Conservation (phyloP, 2,797 vertebrate species). For the Parauchenoglanis ngamensis region DNA sequence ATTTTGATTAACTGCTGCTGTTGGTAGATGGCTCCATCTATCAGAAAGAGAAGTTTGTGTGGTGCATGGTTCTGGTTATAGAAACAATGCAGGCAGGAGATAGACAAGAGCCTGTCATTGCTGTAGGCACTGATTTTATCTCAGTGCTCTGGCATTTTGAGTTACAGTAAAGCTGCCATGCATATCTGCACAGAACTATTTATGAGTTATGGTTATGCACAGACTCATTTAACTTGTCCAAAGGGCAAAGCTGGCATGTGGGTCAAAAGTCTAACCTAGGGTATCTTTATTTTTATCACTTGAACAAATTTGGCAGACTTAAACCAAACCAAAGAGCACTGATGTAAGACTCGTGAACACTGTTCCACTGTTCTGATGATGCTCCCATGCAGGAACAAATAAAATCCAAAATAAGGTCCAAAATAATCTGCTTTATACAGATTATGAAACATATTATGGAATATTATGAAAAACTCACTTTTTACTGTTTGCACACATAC, state of each 20-base stretch:
- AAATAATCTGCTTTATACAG: background rate
- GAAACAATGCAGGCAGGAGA: background rate
- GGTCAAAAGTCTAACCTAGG: background rate
- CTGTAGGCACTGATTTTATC: constrained; percentile 8
- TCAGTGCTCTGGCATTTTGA: background rate
- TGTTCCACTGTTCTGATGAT: background rate
- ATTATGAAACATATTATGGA: too few relatives aligned
- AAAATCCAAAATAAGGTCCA: background rate
- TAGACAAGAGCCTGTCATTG: background rate
- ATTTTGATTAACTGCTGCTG: background rate
- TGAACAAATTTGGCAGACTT: background rate
- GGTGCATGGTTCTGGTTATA: background rate
- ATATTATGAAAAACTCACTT: too few relatives aligned
- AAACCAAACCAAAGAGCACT: background rate
- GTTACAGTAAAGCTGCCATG: background rate
- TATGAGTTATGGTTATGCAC: background rate
- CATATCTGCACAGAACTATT: background rate
- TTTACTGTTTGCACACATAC: too few relatives aligned
- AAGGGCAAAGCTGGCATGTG: constrained; percentile 12
- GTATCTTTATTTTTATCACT: background rate
- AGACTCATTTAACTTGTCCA: background rate
- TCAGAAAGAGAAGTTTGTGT: background rate
- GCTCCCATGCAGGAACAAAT: constrained; percentile 2
- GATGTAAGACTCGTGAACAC: background rate
- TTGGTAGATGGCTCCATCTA: background rate